Conservation (phyloP, 2,113 vertebrate species). For the Thinocorus orbignyianus region DNA sequence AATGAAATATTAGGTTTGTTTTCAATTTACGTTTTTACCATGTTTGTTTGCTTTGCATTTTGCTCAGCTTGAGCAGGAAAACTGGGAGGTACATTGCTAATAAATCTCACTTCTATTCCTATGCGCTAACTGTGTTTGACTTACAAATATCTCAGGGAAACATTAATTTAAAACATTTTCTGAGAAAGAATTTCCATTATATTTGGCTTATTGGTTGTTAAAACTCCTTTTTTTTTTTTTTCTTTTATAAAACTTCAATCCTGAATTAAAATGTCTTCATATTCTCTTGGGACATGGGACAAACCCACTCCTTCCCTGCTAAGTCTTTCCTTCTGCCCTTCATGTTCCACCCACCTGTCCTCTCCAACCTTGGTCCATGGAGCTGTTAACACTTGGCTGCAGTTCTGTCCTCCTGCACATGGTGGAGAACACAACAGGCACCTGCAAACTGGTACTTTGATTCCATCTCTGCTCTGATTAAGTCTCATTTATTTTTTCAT, state of each 20-base stretch:
- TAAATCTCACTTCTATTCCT: not conserved
- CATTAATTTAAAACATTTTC: not conserved
- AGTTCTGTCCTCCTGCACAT: not conserved
- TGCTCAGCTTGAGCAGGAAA: not conserved
- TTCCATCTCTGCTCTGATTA: not conserved
- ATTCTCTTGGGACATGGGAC: not conserved
- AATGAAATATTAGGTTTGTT: not conserved
- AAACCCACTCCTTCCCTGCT: not conserved
- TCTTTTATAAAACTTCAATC: not conserved
- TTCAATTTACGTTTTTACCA: constrained; percentile 1
- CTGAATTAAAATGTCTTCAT: not conserved
- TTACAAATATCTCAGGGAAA: not conserved
- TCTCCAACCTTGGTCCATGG: not conserved
- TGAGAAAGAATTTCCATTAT: not conserved
- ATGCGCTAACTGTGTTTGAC: not conserved
- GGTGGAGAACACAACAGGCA: not conserved
- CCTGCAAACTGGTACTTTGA: not conserved
- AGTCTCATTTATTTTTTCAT: constrained; percentile 12
- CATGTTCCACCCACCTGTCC: not conserved
- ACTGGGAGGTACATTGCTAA: not conserved
- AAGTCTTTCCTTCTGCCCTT: not conserved
- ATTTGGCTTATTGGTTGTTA: not conserved
- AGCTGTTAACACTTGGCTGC: not conserved
- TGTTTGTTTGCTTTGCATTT: constrained; percentile 33
- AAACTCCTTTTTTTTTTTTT: not conserved